Base-by-base conservation (phyloP, 2,888 invertebrate species). In the Enchytraeus crypticus region DNA sequence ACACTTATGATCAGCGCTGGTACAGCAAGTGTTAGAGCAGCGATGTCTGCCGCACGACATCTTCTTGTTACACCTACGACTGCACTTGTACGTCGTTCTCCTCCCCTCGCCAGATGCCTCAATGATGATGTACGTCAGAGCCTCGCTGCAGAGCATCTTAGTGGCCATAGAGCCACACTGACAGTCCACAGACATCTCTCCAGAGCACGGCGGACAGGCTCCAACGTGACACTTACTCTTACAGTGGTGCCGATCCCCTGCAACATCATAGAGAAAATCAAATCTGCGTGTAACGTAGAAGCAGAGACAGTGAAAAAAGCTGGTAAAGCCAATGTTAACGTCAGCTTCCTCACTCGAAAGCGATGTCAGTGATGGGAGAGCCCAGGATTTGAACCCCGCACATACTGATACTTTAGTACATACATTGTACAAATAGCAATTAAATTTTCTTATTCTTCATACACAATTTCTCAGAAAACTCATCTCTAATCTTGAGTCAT, bases 1-100 rank as follows among this genome's bases (percentile, higher is more conserved):
- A 79, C 97, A 97, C 66, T 87, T 83, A 78, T 97, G 97, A 63
- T 90, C 88, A 18, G 85, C 81, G 63, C 88, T 76, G 66, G 29
- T 45, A 80, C 96, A 97, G 79, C 97, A 97, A 49, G 84, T 81
- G 68, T 88, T 86, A 72, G 88, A 88, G 81, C 97, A 97, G 71
- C 90, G 90, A 66, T 79, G 76, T 59, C 78, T 71, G 2, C 80
- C 79, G 71, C 82, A 82, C 2, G 70, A 66, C 62, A 76, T 74
- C 68, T 79, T 80, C 65, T 92, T 92, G 58, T 87, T 88, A 76
- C 97, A 97, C 70, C 89, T 88, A 73, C 88, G 90, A 74, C 91
- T 88, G 78, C 97, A 97, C 32, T 68, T 62, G 43, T 70, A 68
- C 34, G 67, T 68, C 23, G 65, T 55, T n/a, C 45, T 60, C 5